Evolutionary conservation across 2,888 invertebrate species (phyloP).

Genomic region (Ochropleura plecta): DNA sequence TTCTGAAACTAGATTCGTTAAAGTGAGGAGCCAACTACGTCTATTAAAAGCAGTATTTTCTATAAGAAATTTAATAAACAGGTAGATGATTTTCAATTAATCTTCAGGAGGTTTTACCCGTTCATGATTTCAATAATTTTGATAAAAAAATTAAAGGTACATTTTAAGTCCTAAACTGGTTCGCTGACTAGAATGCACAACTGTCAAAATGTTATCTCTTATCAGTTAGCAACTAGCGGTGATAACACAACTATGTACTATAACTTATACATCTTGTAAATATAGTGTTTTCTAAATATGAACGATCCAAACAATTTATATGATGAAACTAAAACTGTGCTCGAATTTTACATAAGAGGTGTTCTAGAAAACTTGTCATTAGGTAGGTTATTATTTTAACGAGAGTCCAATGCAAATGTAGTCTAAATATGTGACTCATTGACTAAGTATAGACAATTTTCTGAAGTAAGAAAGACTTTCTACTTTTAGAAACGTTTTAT

Average conservation of each 20-base stretch:
- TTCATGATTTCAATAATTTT: not conserved
- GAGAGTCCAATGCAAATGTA: slow-evolving; percentile 30
- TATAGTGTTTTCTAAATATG: slow-evolving; percentile 69
- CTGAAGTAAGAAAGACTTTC: slow-evolving; percentile 5
- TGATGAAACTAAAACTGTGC: slow-evolving; percentile 72
- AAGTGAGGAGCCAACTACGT: not conserved
- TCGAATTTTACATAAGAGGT: slow-evolving; percentile 80
- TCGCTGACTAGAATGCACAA: slow-evolving; percentile 26
- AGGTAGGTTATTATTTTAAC: slow-evolving; percentile 73
- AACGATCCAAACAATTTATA: slow-evolving; percentile 74
- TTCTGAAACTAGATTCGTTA: slow-evolving; percentile 44
- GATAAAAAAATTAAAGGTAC: not conserved
- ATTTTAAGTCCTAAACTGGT: slow-evolving; percentile 23
- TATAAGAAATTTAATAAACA: not conserved
- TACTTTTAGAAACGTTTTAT: not conserved
- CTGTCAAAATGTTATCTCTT: slow-evolving; percentile 71
- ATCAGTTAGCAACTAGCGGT: slow-evolving; percentile 69
- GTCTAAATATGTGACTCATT: slow-evolving; percentile 28
- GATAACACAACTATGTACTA: slow-evolving; percentile 67
- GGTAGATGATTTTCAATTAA: not conserved
- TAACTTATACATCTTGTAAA: slow-evolving; percentile 44
- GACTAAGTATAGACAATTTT: slow-evolving; percentile 21
- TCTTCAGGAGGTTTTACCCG: not conserved
- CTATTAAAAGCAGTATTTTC: not conserved
- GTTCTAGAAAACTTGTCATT: slow-evolving; percentile 77